phyloP scores from a whole-genome alignment of 2,113 vertebrate genomes.

The Turnix velox region DNA sequence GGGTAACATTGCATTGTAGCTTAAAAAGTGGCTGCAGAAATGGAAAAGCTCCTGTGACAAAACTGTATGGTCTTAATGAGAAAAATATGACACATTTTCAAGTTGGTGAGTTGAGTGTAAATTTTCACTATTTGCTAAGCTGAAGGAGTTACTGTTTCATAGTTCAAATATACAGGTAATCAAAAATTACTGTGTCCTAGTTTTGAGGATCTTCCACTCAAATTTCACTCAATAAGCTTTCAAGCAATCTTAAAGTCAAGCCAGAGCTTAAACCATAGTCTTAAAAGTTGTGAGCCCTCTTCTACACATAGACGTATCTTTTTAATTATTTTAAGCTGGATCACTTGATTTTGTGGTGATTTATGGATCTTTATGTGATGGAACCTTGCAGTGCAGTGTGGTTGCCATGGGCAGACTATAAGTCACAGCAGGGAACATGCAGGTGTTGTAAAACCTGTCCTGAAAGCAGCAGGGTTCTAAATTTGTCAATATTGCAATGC shows the following conservation, averaged over 20 bases:
- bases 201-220: conserved; percentile 33
- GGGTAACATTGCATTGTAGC: neutral
- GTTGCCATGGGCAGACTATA: neutral
- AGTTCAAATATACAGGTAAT: conserved; percentile 43
- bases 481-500: fast-evolving
- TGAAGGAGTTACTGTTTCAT: conserved; percentile 31
- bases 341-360: neutral
- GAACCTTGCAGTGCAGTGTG: neutral
- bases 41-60: neutral
- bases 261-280: neutral
- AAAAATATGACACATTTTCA: neutral
- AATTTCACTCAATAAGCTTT: conserved; percentile 42
- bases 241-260: conserved; percentile 13
- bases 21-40: neutral
- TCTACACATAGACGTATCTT: neutral
- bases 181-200: conserved; percentile 15
- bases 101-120: neutral
- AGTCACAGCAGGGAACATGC: neutral
- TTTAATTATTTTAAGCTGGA: conserved; percentile 8
- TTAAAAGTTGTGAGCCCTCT: neutral
- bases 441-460: neutral
- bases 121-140: conserved; percentile 42
- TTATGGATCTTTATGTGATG: neutral
- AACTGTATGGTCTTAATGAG: neutral
- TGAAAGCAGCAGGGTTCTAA: neutral